Base-by-base conservation (phyloP, 2,888 invertebrate genomes). In the Nycteola revayana region DNA sequence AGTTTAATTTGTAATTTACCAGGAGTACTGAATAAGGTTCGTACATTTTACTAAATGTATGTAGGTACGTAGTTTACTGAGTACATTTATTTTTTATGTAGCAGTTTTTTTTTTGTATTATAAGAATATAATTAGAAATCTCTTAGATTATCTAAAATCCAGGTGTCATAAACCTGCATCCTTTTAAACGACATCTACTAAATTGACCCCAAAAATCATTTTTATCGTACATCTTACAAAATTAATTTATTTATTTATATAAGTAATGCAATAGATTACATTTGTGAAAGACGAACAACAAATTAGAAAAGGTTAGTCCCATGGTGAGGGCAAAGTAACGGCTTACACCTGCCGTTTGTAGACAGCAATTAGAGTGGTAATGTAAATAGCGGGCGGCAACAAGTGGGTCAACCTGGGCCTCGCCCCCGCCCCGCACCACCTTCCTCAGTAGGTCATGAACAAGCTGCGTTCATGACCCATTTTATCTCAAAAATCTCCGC, bases 351-450 rank as follows among this genome's bases (percentile, higher is more conserved):
- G 66, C 54, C 62, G 59, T 70, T 60, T 58, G 61, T 64, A 61
- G 63, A 64, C 60, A 68, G 68, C 69, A 73, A 77, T 78, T 72
- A 71, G 72, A 75, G 62, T 66, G 66, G 70, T 77, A 75, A 77
- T 76, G 81, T 81, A 80, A 83, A 83, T 81, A 80, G 68, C 66
- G 70, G 65, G 64, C 64, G 81, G 81, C 87, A 88, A 87, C 87
- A 88, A 87, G 87, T 86, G 86, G 87, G 87, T 86, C 86, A 85
- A 66, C 65, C 71, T 64, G 75, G 75, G 71, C 60, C 56, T 50
- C 56, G 60, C 48, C 43, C 39, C 30, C 40, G 28, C 34, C 46
- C 40, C 52, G 10, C 51, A 22, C 48, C 37, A 50, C 49, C 46
- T 49, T 44, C 42, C 54, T 52, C 49, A 60, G 39, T 74, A 69